Evolutionary conservation across 2,797 vertebrate genomes (phyloP).

Genomic region (Macropus fuliginosus): DNA sequence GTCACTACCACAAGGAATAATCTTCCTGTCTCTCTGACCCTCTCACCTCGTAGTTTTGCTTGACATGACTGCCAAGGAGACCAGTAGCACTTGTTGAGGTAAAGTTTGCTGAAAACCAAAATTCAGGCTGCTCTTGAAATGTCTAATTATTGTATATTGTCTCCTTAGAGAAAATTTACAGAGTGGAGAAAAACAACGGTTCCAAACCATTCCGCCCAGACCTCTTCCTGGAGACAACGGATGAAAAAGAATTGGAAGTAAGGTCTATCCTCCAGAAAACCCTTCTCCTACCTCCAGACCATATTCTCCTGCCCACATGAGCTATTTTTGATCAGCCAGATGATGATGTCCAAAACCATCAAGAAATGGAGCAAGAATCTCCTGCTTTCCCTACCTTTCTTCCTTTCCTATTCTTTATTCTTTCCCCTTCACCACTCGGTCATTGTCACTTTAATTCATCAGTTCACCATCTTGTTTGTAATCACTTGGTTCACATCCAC

Average conservation of each 20-base stretch:
- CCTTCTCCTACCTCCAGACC: not conserved
- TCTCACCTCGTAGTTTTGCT: not conserved
- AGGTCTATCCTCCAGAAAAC: slow-evolving; percentile 44
- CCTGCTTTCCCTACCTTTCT: not conserved
- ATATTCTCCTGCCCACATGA: not conserved
- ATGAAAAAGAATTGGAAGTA: slow-evolving; percentile 92
- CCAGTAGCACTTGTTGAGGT: not conserved
- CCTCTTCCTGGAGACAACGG: slow-evolving; percentile 88
- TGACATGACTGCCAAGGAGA: not conserved
- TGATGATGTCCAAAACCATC: not conserved
- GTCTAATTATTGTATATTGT: not conserved
- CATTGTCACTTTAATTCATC: not conserved
- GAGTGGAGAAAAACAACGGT: slow-evolving; percentile 86
- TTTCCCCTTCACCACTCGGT: no score
- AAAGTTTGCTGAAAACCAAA: not conserved
- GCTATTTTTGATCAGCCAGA: not conserved
- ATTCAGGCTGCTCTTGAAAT: not conserved
- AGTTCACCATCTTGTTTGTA: not conserved
- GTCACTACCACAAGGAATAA: not conserved
- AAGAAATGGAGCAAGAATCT: not conserved
- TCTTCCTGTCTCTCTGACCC: not conserved
- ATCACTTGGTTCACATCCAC: not conserved
- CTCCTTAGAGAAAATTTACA: slow-evolving; percentile 92
- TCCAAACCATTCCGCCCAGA: slow-evolving; percentile 91
- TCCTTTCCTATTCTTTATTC: not conserved